Evolutionary conservation across 2,888 invertebrate genomes (phyloP), one percentile per base, ranked within the genome.

Genomic region (Thecocarcelia acutangulata): DNA sequence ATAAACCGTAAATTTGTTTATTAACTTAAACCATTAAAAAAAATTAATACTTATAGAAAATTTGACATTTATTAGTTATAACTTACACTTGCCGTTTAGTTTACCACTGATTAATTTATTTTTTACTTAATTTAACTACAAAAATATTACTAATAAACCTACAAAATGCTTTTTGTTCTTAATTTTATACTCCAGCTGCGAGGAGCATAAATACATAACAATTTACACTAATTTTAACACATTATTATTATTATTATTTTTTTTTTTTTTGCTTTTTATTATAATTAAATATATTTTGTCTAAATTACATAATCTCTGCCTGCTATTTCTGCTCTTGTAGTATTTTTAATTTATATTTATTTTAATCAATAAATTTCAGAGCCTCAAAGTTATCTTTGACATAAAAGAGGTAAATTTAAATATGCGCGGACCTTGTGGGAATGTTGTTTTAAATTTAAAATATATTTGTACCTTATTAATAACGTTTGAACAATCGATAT

Each of bases 311-410:
- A 28, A 28, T 48, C n/a, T 40, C 37, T 21, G 33, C 50, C 17
- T 69, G 42, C 56, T 24, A 50, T 33, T 72, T 44, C 28, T 61
- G 1, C 50, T 28, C 28, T 42, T 19, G 15, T 33, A 54, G 42
- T 44, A 33, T 15, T 21, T 44, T 19, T 77, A 42, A 42, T 1
- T 70, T 15, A 54, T 21, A n/a, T 80, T 44, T 48, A 42, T 44
- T 56, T 59, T 50, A 61, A 42, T 64, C 72, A 68, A 56, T 73
- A 48, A n/a, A 52, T 61, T 73, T 66, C 19, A 17, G 70, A 70
- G 66, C 66, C 63, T 73, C 70, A 61, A 80, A 85, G 85, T 85
- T 84, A 85, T 84, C 85, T 86, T 80, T 83, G 73, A 77, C 79
- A 83, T 69, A 74, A 54, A 56, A 76, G n/a, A 17, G 9, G 37